Evolutionary conservation across 2,113 vertebrate genomes (phyloP).

Genomic region (Corynorhinus townsendii): DNA sequence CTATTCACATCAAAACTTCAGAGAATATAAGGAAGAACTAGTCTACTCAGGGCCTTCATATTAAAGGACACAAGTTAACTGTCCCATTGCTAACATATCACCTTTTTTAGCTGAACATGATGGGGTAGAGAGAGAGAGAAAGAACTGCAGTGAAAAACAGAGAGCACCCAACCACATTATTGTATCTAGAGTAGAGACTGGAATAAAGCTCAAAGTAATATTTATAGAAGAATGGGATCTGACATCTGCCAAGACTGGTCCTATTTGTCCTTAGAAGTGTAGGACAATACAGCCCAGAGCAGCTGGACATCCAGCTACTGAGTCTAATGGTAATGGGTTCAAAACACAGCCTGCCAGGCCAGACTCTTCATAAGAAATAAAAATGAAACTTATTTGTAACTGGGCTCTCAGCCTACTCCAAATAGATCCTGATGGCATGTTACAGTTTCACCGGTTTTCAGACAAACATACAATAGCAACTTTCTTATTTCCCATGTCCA

Average conservation of each 20-base stretch:
- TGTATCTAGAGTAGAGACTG: neutral
- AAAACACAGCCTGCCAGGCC: neutral
- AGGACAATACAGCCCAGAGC: neutral
- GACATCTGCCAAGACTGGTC: neutral
- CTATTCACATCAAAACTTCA: neutral
- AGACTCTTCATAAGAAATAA: neutral
- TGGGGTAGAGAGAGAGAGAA: neutral
- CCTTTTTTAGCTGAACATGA: neutral
- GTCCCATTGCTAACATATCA: neutral
- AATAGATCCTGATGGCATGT: neutral
- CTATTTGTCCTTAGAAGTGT: neutral
- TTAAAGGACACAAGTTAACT: neutral
- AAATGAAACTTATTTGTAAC: neutral
- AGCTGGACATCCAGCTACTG: neutral
- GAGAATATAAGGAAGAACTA: neutral
- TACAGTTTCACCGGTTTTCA: neutral
- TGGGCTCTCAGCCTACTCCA: neutral
- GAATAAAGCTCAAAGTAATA: neutral
- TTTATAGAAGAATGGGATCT: neutral
- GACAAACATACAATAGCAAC: neutral
- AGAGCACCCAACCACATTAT: neutral
- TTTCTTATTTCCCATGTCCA: neutral
- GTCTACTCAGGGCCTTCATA: neutral
- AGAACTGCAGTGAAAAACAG: neutral
- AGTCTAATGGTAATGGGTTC: neutral